phyloP scores from a whole-genome alignment of 1,140 invertebrate species.

The Ceratina australensis region DNA sequence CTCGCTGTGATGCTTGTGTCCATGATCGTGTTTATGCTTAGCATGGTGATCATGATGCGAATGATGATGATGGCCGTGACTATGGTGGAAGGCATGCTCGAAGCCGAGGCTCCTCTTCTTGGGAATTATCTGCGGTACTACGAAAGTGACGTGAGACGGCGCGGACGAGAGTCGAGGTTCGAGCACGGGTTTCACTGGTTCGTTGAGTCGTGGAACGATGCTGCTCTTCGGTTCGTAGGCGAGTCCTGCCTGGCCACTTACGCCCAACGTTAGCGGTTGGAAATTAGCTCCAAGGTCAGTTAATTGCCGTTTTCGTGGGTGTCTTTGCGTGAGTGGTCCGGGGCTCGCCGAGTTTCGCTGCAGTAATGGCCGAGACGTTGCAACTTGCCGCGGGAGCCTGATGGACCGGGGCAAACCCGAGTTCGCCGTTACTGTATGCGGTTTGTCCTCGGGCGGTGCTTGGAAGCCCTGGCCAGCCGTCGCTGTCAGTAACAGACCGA shows the following conservation, averaged over 20 bases:
- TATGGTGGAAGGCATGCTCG: conserved; percentile 47
- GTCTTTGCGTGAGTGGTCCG: conserved; percentile 39
- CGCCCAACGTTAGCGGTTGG: conserved; percentile 28
- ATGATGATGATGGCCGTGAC: conserved; percentile 52
- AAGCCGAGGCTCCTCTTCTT: conserved; percentile 40
- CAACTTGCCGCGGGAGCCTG: conserved; percentile 42
- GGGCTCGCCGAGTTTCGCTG: conserved; percentile 21
- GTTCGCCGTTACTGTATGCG: conserved; percentile 24
- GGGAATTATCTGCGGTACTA: conserved; percentile 14
- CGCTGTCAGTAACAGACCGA: conserved; percentile 62
- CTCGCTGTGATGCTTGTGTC: conserved; percentile 49
- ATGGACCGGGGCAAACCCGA: conserved; percentile 34
- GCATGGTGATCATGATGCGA: conserved; percentile 54
- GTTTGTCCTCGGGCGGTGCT: conserved; percentile 56
- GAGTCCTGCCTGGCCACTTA: conserved; percentile 25
- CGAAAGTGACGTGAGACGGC: conserved; percentile 18
- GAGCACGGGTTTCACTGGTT: conserved; percentile 35
- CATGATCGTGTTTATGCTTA: conserved; percentile 51
- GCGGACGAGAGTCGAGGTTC: conserved; percentile 23
- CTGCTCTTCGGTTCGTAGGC: conserved; percentile 19
- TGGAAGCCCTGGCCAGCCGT: conserved; percentile 63
- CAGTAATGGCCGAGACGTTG: conserved; percentile 39
- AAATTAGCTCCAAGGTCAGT: conserved; percentile 48
- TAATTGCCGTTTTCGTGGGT: conserved; percentile 67
- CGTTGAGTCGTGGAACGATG: conserved; percentile 16